These are phyloP conservation scores for Eupithecia abbreviata DNA, from an alignment of 2,888 invertebrate species.

Conservation along the genomic window DNA sequence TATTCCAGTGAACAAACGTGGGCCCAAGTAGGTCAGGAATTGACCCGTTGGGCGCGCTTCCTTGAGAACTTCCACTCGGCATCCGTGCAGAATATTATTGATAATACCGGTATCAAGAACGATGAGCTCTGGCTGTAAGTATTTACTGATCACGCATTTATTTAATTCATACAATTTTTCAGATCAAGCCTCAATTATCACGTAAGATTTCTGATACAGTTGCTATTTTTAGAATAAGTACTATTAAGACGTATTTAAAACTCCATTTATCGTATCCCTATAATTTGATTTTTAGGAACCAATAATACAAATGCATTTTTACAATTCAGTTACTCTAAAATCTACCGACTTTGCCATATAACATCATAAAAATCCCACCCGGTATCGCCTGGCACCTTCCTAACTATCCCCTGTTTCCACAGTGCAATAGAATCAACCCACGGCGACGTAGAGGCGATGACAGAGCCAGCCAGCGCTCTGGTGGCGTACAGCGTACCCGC, in stretches of 20 bases:
- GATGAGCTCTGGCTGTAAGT: slow-evolving; percentile 67
- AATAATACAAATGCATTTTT: background rate
- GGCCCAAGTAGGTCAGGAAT: slow-evolving; percentile 69
- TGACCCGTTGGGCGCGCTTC: slow-evolving; percentile 77
- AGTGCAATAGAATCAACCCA: slow-evolving; percentile 71
- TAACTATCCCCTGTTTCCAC: background rate
- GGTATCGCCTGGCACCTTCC: background rate
- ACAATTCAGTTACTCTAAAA: background rate
- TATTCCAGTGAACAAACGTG: slow-evolving; percentile 66
- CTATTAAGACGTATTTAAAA: too few relatives aligned
- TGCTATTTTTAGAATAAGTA: too few relatives aligned
- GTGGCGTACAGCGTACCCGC: slow-evolving; percentile 44
- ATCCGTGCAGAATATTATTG: slow-evolving; percentile 62
- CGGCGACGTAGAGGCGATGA: slow-evolving; percentile 53
- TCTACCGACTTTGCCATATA: background rate
- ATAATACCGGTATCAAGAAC: slow-evolving; percentile 48
- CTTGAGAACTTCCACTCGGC: slow-evolving; percentile 74
- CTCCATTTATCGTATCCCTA: background rate
- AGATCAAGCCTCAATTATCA: background rate
- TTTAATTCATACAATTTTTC: background rate
- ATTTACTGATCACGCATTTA: background rate
- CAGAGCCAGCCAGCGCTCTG: slow-evolving; percentile 41
- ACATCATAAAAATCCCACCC: background rate
- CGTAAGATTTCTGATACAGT: background rate
- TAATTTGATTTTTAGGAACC: background rate